Base-by-base conservation (phyloP, 2,888 invertebrate genomes). In the Rosalia funebris region DNA sequence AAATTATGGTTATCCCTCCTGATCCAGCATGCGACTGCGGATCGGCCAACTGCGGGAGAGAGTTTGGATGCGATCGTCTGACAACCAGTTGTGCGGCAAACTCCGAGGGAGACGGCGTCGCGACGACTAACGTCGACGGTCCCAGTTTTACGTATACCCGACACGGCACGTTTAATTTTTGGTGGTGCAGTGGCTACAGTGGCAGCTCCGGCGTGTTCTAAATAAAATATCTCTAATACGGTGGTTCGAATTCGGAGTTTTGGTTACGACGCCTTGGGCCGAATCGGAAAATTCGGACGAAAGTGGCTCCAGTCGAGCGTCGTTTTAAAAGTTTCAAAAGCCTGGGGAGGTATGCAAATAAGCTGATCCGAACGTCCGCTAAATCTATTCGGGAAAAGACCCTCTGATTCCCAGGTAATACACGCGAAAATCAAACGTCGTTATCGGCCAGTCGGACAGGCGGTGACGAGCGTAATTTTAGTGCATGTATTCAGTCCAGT, bases 71-170 rank as follows among this genome's bases (percentile, higher is more conserved):
- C 58, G 48, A 60, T 58, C 59, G 34, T 56, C 62, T 64, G 63
- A 62, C 59, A 62, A 56, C 64, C 62, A 71, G 71, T 71, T 65
- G 68, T 71, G 68, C 71, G 66, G 65, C 59, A 57, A 45, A 57
- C 57, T 46, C 45, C 50, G 57, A 41, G 46, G 17, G 54, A 44
- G 45, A 56, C 50, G 60, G 17, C 52, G 52, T 52, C 41, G 52
- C 52, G 52, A 41, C 52, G 52, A n/a, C 31, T 5, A 16, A 2
- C 32, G 25, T 11, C 32, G 16, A 39, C 15, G 37, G 25, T n/a
- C 20, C 39, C 19, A 48, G 15, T 39, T 25, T 39, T 39, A 36
- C 50, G 50, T 39, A 50, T 25, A 25, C 4, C 25, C 25, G 25
- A 5, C 25, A 25, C 4, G 11, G 10, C 11, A 10, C 2, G 11